Percentiles rank a stretch among this genome's conserved stretches.
Evolutionary conservation across 2,888 invertebrate genomes (phyloP).

Genomic region (Mythimna albipuncta): DNA sequence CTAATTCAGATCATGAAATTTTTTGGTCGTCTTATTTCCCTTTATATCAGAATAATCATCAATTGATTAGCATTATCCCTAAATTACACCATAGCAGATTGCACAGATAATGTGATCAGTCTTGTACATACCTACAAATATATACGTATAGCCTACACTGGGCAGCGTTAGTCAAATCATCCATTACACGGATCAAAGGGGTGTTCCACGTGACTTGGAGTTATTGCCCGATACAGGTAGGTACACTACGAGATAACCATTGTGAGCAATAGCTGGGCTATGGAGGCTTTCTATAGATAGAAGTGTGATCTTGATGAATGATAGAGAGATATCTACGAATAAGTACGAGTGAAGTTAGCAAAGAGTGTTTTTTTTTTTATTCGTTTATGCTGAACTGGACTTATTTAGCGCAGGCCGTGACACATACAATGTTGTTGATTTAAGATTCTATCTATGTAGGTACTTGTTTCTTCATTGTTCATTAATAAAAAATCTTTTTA

Average conservation of each 20-base stretch:
- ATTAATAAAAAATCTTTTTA: too few relatives aligned
- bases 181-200: constrained; percentile 73
- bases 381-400: too few relatives aligned
- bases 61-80: neutral
- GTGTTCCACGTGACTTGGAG: constrained; percentile 72
- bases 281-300: neutral
- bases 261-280: constrained; percentile 17
- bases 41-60: neutral
- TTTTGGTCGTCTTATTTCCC: neutral
- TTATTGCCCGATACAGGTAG: constrained; percentile 54
- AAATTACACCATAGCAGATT: constrained; percentile 13
- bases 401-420: too few relatives aligned
- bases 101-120: constrained; percentile 15
- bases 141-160: constrained; percentile 15
- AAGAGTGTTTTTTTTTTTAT: too few relatives aligned
- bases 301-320: constrained; percentile 6
- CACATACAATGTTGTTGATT: too few relatives aligned
- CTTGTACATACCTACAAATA: neutral
- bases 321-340: neutral
- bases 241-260: constrained; percentile 14
- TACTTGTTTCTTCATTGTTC: too few relatives aligned
- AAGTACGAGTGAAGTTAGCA: too few relatives aligned
- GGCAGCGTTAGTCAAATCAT: constrained; percentile 66
- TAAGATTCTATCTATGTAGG: too few relatives aligned
- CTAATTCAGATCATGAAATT: neutral